A percentile compares a stretch with the other conserved stretches of the same genome.
These are phyloP conservation scores for Thamnaconus septentrionalis DNA, from an alignment of 2,113 vertebrate species.

Conservation along the genomic window DNA sequence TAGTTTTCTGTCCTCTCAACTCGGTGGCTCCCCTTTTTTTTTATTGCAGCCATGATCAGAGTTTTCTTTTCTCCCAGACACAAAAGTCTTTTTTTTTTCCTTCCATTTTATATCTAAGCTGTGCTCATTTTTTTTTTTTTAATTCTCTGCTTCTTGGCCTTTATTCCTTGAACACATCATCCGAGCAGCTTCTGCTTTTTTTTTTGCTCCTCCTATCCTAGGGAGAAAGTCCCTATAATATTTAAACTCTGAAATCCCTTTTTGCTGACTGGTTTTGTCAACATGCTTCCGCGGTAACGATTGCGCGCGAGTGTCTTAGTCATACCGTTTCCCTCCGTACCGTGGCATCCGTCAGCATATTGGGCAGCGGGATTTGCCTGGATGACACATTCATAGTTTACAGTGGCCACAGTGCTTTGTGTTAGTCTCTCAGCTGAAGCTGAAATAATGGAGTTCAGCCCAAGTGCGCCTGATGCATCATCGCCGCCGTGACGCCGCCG, in stretches of 20 bases:
- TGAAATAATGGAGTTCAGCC: slow-evolving; percentile 47
- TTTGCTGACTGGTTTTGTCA: background rate
- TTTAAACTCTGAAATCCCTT: slow-evolving; percentile 1
- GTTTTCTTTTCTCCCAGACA: background rate
- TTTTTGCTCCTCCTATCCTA: slow-evolving; percentile 5
- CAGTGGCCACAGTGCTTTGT: slow-evolving; percentile 31
- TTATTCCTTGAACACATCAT: slow-evolving; percentile 22
- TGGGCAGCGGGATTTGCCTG: slow-evolving; percentile 38
- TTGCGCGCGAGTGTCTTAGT: slow-evolving; percentile 7
- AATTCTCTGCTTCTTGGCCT: slow-evolving; percentile 29
- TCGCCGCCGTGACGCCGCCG: slow-evolving; percentile 14
- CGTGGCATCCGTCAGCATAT: slow-evolving; percentile 43
- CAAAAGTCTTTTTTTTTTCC: slow-evolving; percentile 16
- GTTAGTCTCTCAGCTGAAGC: slow-evolving; percentile 39
- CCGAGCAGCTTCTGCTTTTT: background rate
- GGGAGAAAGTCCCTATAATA: too few relatives aligned
- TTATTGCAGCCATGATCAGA: too few relatives aligned
- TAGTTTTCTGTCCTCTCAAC: too few relatives aligned
- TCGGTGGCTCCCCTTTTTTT: background rate
- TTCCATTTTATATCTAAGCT: slow-evolving; percentile 44
- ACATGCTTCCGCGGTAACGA: slow-evolving; percentile 1
- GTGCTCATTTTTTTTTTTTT: slow-evolving; percentile 12
- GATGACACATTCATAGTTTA: slow-evolving; percentile 48
- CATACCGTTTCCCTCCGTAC: slow-evolving; percentile 23
- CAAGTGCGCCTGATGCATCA: slow-evolving; percentile 43